Percentiles rank a stretch among this genome's conserved stretches.
Evolutionary conservation across 2,113 vertebrate species (phyloP).

Genomic region (Syngnathoides biaculeatus): DNA sequence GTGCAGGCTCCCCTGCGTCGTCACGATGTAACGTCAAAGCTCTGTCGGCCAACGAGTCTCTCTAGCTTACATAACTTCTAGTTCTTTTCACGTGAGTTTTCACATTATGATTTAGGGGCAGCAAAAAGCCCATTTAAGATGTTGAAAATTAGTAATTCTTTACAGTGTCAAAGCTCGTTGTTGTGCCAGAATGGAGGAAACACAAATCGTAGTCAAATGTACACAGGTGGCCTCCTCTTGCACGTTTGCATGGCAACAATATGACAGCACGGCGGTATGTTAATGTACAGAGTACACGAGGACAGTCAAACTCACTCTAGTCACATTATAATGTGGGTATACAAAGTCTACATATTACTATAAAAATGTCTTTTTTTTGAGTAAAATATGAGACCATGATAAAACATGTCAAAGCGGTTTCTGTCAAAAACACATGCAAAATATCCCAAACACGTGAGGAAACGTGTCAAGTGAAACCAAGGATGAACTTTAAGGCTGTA

Average conservation of each 20-base stretch:
- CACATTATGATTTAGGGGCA: background rate
- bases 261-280: background rate
- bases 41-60: constrained; percentile 29
- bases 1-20: constrained; percentile 39
- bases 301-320: too few species aligned
- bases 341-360: too few species aligned
- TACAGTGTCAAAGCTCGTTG: background rate
- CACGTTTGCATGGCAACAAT: constrained; percentile 26
- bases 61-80: constrained; percentile 22
- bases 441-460: too few species aligned
- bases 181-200: background rate
- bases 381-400: too few species aligned
- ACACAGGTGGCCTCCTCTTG: constrained; percentile 31
- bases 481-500: too few species aligned
- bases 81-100: background rate
- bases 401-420: too few species aligned
- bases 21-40: constrained; percentile 55
- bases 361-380: too few species aligned
- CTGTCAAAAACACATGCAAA: too few species aligned
- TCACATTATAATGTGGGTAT: too few species aligned
- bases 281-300: too few species aligned
- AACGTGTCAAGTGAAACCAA: too few species aligned
- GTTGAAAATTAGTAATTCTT: background rate
- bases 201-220: constrained; percentile 22
- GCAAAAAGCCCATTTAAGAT: background rate